These are phyloP conservation scores for Oncorhynchus clarkii DNA, from an alignment of 2,113 vertebrate species.

Conservation along the genomic window DNA sequence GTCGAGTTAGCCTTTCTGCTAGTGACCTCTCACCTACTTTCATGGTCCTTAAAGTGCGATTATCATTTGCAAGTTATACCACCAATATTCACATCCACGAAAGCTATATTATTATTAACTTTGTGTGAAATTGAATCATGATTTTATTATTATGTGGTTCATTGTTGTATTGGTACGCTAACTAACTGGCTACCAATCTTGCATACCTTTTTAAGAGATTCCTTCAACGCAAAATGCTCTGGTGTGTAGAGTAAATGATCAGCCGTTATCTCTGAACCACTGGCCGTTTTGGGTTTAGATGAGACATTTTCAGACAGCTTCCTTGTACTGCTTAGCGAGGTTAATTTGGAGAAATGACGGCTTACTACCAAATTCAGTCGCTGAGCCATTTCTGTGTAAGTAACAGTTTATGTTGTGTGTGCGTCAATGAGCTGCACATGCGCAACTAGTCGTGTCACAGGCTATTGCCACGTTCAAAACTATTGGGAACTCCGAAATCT, in stretches of 20 bases:
- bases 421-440: slow-evolving; percentile 52
- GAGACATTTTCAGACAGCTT: slow-evolving; percentile 53
- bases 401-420: too few relatives aligned
- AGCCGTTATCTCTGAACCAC: neutral
- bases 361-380: slow-evolving; percentile 19
- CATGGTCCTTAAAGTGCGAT: neutral
- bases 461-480: too few relatives aligned
- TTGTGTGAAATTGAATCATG: neutral
- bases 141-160: neutral
- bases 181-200: neutral
- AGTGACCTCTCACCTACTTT: slow-evolving; percentile 66
- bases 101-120: neutral
- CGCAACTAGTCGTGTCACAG: slow-evolving; percentile 20
- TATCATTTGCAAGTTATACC: neutral
- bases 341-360: slow-evolving; percentile 21
- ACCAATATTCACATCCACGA: neutral
- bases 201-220: slow-evolving; percentile 75
- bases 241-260: slow-evolving; percentile 56
- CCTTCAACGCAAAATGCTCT: slow-evolving; percentile 67
- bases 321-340: slow-evolving; percentile 32
- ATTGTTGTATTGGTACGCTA: neutral
- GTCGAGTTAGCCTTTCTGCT: neutral
- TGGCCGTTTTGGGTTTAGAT: slow-evolving; percentile 33
- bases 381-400: slow-evolving; percentile 65
- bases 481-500: too few relatives aligned